phyloP scores from a whole-genome alignment of 2,113 vertebrate species.

The Heptranchias perlo region DNA sequence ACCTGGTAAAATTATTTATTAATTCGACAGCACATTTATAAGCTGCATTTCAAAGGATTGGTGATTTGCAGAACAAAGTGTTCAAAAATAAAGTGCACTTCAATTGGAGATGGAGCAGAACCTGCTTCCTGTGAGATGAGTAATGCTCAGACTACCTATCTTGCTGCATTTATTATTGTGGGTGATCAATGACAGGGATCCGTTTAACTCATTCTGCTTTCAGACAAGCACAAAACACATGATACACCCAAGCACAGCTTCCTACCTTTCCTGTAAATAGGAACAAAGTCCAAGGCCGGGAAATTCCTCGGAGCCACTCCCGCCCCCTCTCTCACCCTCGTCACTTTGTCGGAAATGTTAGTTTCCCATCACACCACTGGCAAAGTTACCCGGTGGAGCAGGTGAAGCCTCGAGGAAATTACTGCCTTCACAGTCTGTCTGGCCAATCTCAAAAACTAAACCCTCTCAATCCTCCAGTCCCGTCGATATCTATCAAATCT shows the following conservation, averaged over 20 bases:
- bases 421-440: background rate
- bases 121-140: constrained; percentile 51
- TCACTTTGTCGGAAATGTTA: background rate
- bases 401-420: background rate
- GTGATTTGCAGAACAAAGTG: constrained; percentile 48
- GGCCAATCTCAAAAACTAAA: background rate
- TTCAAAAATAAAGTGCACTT: constrained; percentile 53
- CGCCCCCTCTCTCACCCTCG: background rate
- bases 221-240: background rate
- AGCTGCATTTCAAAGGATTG: constrained; percentile 58
- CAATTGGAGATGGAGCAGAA: constrained; percentile 48
- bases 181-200: background rate
- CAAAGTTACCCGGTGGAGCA: background rate
- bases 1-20: constrained; percentile 60
- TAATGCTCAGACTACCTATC: constrained; percentile 36
- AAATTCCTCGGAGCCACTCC: background rate
- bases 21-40: constrained; percentile 57
- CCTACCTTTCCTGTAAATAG: background rate
- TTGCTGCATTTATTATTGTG: background rate
- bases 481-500: background rate
- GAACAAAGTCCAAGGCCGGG: background rate
- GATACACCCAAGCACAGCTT: background rate
- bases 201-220: constrained; percentile 13
- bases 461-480: background rate
- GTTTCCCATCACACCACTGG: background rate